phyloP scores from a whole-genome alignment of 2,888 invertebrate species.

The Trachelus troglodyta region DNA sequence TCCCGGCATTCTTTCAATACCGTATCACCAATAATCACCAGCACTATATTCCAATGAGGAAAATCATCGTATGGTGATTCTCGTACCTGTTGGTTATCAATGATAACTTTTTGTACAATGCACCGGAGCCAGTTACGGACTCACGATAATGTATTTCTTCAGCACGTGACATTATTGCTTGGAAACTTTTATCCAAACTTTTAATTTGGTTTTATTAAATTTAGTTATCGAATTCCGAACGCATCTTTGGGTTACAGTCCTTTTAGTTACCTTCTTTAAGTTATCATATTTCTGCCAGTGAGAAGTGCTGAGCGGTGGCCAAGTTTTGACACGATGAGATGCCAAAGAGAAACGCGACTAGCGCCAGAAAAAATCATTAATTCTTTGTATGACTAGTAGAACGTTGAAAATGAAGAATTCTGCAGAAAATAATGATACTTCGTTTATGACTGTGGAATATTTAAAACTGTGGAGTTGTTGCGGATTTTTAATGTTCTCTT shows the following conservation, averaged over 20 bases:
- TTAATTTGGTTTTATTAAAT: neutral
- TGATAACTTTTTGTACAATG: neutral
- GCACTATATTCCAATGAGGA: slow-evolving; percentile 22
- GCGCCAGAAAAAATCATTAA: neutral
- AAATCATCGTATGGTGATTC: slow-evolving; percentile 2
- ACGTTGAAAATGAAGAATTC: neutral
- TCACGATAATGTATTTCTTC: neutral
- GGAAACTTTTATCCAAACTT: neutral
- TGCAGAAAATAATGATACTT: neutral
- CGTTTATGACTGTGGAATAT: neutral
- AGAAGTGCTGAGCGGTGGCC: neutral
- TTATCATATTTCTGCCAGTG: neutral
- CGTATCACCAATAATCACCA: neutral
- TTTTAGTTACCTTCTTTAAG: neutral
- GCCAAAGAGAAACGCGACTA: neutral
- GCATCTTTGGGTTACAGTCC: neutral
- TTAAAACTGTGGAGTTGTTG: neutral
- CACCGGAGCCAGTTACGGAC: neutral
- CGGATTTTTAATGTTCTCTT: neutral
- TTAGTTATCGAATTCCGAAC: neutral
- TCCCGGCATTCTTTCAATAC: slow-evolving; percentile 79
- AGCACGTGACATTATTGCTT: neutral
- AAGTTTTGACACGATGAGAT: neutral
- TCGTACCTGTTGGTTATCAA: neutral
- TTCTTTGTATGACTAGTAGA: neutral